Evolutionary conservation across 1,140 invertebrate species (phyloP), one percentile per base, ranked within the genome.

Genomic region (Ceratosolen solmsi): DNA sequence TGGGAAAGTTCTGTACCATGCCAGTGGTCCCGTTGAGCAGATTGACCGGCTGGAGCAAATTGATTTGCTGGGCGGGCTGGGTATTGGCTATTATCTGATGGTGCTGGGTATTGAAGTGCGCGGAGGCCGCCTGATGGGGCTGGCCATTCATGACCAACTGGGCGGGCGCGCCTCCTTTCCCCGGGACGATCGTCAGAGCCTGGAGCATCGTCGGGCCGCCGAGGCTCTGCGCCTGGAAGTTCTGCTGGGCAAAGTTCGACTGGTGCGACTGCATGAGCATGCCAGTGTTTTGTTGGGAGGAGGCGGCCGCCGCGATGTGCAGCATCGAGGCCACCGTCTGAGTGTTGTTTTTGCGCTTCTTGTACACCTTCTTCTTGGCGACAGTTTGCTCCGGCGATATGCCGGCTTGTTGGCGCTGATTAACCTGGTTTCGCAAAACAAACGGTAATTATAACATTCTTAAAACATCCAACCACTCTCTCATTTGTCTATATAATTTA

Each of bases 41-140:
- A 92, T 96, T 96, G 22, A 97, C 95, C 1, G 96, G 96, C 87
- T 97, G 96, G 0, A 95, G 90, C 41, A 96, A 89, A 89, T 96
- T 96, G 38, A 96, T 96, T 86, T 95, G 95, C 85, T 95, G 94
- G 33, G 95, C 92, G 36, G 94, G 94, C 84, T 95, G 95, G 0
- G 94, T 93, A 87, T 93, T 95, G 25, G 93, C 92, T 65, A 95
- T 94, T 20, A 95, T 93, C 89, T 95, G 94, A 33, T 78, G 77
- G 58, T 80, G 79, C 89, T 96, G 94, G 17, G 94, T 92, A 63
- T 94, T 91, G 83, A 94, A 94, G 84, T 94, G 94, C 54, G 92
- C 92, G 0, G 93, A 90, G 54, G 92, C 92, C 3, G 93, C 90
- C 2, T 91, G 90, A 1, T 91, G 89, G 0, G 92, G 87, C 86